These are phyloP conservation scores for Punctoribates punctum DNA, from an alignment of 2,888 invertebrate genomes.

Conservation along the genomic window DNA sequence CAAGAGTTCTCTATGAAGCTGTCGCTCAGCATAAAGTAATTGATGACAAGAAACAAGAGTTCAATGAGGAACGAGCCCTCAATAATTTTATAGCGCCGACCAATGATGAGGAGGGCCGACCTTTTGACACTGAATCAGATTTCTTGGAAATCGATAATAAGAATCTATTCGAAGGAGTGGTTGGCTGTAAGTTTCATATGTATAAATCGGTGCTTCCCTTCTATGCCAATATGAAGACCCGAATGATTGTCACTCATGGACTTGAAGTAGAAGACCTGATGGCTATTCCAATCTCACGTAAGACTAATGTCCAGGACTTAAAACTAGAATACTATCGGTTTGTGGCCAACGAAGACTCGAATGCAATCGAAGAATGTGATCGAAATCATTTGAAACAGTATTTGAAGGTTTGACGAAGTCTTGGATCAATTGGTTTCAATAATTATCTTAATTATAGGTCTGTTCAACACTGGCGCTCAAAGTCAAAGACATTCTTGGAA, in stretches of 20 bases:
- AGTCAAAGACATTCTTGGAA: conserved; percentile 45
- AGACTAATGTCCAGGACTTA: too few relatives aligned
- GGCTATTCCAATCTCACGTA: too few relatives aligned
- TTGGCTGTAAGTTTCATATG: too few relatives aligned
- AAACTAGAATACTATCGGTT: too few relatives aligned
- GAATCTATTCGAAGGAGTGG: too few relatives aligned
- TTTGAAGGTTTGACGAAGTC: not conserved
- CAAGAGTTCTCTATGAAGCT: conserved; percentile 19
- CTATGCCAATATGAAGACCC: too few relatives aligned
- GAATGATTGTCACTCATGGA: too few relatives aligned
- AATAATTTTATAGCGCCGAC: not conserved
- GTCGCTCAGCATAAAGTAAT: not conserved
- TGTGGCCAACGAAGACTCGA: not conserved
- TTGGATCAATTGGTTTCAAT: not conserved
- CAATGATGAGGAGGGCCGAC: too few relatives aligned
- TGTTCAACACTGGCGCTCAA: conserved; percentile 46
- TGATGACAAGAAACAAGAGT: not conserved
- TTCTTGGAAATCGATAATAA: too few relatives aligned
- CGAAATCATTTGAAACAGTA: not conserved
- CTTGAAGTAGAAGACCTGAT: too few relatives aligned
- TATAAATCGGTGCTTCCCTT: too few relatives aligned
- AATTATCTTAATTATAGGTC: conserved; percentile 40
- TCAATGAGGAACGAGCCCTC: not conserved
- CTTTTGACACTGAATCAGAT: too few relatives aligned
- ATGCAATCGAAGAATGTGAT: not conserved